Base-by-base conservation (phyloP, 2,888 invertebrate species). In the Amphiduros pacificus region DNA sequence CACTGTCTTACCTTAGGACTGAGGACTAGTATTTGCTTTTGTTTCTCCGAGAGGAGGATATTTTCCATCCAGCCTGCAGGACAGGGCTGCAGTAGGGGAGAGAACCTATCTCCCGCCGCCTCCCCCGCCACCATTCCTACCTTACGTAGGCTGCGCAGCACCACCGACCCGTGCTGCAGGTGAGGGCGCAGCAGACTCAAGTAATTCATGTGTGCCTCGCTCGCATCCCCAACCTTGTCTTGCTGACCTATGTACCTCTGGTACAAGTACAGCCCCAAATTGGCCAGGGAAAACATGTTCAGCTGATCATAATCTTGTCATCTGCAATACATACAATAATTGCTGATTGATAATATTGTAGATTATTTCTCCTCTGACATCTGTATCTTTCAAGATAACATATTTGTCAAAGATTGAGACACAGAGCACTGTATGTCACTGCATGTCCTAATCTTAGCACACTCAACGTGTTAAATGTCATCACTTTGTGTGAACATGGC, bases 1-100 rank as follows among this genome's bases (percentile, higher is more conserved):
- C 22, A 51, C 22, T 24, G 14, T 28, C 36, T 41, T 58, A 58
- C 58, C 58, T 58, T 58, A 20, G 58, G 58, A 22, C 32, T 49
- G 4, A 58, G n/a, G 14, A 32, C 44, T 6, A 58, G 32, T 11
- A 58, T 32, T 9, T 58, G 58, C 50, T 58, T 58, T 5, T 32
- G 24, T 32, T 31, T 58, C 9, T 50, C 49, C 11, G 32, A 32
- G 29, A 32, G 50, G n/a, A 58, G 27, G 3, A 58, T 26, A 32
- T 51, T 50, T 50, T 58, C 58, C 6, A 27, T 24, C 31, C 58
- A 32, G 9, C 32, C 49, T 28, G 29, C 29, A 4, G 44, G 22
- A 29, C 44, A 26, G 6, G 27, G 3, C 29, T 28, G 2, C 27
- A 56, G 44, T 1, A 56, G 48, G 6, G 28, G n/a, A 2, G 56